Evolutionary conservation across 2,888 invertebrate species (phyloP).

Genomic region (Cremastinae sp.): DNA sequence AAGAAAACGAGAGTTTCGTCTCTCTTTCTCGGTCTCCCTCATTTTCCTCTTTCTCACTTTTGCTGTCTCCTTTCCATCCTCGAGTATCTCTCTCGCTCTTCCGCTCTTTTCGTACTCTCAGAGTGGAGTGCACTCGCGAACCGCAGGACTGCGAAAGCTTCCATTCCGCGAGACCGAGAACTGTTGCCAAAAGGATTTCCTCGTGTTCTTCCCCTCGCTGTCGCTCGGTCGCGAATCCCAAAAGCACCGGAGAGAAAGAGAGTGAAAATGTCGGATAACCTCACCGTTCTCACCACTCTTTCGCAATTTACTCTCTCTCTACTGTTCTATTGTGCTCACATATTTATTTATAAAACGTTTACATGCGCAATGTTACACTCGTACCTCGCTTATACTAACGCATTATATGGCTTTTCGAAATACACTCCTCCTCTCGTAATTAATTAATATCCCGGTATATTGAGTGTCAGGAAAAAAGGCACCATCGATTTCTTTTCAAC

Average conservation of each 20-base stretch:
- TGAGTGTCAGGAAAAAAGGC: too few species aligned
- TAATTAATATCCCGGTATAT: too few species aligned
- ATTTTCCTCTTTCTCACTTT: too few species aligned
- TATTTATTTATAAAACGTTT: constrained; percentile 2
- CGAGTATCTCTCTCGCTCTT: constrained; percentile 16
- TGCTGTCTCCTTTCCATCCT: too few species aligned
- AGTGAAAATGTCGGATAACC: constrained; percentile 52
- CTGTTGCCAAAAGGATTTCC: constrained; percentile 61
- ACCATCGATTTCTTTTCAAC: too few species aligned
- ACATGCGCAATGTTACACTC: too few species aligned
- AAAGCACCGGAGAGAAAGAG: constrained; percentile 52
- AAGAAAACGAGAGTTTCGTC: too few species aligned
- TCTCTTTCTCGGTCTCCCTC: too few species aligned
- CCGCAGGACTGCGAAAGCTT: constrained; percentile 19
- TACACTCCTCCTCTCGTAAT: not conserved
- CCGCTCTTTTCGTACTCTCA: constrained; percentile 26
- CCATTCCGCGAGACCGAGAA: constrained; percentile 47
- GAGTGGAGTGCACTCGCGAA: constrained; percentile 5
- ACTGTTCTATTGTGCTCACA: not conserved
- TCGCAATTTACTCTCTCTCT: constrained; percentile 54
- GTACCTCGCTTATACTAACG: not conserved
- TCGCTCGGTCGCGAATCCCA: constrained; percentile 49
- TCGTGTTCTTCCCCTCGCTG: constrained; percentile 31
- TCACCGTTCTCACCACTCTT: constrained; percentile 55
- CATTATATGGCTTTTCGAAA: not conserved